Conservation (phyloP, 1,140 invertebrate species). For the Cydia fagiglandana region DNA sequence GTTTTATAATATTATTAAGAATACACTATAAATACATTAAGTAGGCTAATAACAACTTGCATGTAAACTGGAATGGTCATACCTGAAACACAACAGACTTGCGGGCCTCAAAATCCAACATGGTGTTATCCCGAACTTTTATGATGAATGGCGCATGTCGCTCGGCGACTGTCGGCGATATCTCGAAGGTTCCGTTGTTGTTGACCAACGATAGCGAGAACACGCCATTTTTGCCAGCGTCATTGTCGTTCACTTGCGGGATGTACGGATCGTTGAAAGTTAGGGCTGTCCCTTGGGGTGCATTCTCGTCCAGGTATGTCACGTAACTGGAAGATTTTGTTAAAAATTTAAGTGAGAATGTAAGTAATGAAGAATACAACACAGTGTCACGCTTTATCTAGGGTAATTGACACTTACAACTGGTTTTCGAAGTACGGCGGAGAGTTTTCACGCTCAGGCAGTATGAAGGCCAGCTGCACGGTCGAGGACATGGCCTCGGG, state of each 20-base stretch:
- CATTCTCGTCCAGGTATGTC: slow-evolving; percentile 89
- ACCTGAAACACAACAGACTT: slow-evolving; percentile 86
- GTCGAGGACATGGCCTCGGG: slow-evolving; percentile 87
- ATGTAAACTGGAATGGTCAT: slow-evolving; percentile 35
- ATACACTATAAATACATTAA: no score
- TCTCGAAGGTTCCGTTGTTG: slow-evolving; percentile 93
- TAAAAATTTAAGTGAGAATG: no score
- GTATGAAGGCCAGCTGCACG: slow-evolving; percentile 88
- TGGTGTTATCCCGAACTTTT: slow-evolving; percentile 88
- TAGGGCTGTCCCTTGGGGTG: slow-evolving; percentile 87
- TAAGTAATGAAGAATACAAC: no score
- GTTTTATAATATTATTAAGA: not conserved
- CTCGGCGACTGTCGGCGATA: slow-evolving; percentile 92
- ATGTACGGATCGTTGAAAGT: slow-evolving; percentile 85
- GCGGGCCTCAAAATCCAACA: slow-evolving; percentile 90
- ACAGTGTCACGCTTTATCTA: not conserved
- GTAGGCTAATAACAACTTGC: no score
- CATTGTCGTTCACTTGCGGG: slow-evolving; percentile 86
- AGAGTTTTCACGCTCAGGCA: slow-evolving; percentile 86
- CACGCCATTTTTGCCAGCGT: slow-evolving; percentile 90
- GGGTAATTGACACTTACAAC: slow-evolving; percentile 79
- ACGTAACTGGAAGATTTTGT: slow-evolving; percentile 81
- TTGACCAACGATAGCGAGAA: slow-evolving; percentile 88
- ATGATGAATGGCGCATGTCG: slow-evolving; percentile 89
- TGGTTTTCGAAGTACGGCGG: slow-evolving; percentile 89